These are phyloP conservation scores for Heteronetta atricapilla DNA, from an alignment of 2,113 vertebrate species.

Conservation along the genomic window DNA sequence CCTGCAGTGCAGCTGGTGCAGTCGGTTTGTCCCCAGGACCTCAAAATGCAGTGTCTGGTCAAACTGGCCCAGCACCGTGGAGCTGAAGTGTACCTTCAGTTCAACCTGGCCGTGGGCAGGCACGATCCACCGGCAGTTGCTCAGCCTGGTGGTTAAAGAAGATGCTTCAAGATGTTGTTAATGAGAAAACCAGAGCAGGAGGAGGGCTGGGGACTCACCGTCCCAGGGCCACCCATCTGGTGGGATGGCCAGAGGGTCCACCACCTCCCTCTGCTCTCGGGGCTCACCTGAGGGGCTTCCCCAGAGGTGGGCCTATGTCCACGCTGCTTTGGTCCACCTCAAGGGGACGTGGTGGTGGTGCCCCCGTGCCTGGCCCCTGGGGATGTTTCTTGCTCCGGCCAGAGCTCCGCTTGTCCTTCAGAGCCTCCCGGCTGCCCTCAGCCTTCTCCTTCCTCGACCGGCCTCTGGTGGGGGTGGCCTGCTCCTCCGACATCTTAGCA, in stretches of 20 bases:
- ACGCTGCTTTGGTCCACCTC: constrained; percentile 48
- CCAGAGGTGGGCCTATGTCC: background rate
- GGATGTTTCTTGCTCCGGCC: constrained; percentile 9
- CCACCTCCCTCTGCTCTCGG: background rate
- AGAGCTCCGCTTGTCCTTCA: constrained; percentile 54
- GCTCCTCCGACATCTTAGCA: constrained; percentile 56
- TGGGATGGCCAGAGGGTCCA: background rate
- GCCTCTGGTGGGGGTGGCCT: constrained; percentile 3
- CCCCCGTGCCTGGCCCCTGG: background rate
- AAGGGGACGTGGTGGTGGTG: background rate
- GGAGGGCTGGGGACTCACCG: accelerated
- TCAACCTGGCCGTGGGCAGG: constrained; percentile 77
- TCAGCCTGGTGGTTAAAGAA: constrained; percentile 68
- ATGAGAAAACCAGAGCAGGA: accelerated
- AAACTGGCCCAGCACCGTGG: constrained; percentile 75
- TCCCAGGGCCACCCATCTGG: background rate
- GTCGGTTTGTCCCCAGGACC: constrained; percentile 78
- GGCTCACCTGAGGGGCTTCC: constrained; percentile 74
- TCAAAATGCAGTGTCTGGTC: constrained; percentile 87
- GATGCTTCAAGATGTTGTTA: background rate
- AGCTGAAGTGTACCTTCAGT: constrained; percentile 82
- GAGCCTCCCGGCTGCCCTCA: background rate
- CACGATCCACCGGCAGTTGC: constrained; percentile 85
- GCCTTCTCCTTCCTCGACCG: constrained; percentile 66
- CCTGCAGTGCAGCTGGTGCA: constrained; percentile 83